Conservation (phyloP, 2,113 vertebrate species). For the Apodemus sylvaticus region DNA sequence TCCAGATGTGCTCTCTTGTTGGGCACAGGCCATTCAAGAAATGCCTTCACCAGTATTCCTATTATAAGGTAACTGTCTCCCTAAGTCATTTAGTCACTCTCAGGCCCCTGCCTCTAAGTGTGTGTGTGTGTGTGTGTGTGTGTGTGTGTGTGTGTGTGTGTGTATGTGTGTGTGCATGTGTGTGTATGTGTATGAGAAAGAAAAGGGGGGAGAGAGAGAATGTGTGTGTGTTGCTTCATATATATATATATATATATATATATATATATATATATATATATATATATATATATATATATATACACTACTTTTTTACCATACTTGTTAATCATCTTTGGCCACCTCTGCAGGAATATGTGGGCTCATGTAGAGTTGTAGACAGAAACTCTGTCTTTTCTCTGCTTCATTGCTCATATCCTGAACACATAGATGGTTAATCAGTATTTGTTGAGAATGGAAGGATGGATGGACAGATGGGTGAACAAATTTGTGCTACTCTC, state of each 20-base stretch:
- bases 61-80: not conserved
- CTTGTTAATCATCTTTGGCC: not conserved
- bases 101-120: not conserved
- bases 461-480: not conserved
- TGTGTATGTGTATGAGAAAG: too few species aligned
- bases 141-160: not conserved
- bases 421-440: not conserved
- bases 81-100: not conserved
- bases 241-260: too few species aligned
- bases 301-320: not conserved
- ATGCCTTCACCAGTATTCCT: not conserved
- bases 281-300: too few species aligned
- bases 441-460: not conserved
- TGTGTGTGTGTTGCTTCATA: too few species aligned
- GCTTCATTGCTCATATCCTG: not conserved
- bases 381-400: slow-evolving; percentile 19
- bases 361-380: not conserved
- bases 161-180: too few species aligned
- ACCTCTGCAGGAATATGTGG: not conserved
- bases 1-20: too few species aligned
- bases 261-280: too few species aligned
- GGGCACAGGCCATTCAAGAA: too few species aligned
- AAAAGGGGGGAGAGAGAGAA: too few species aligned
- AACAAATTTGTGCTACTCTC: rapidly evolving
- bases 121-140: not conserved